A percentile compares a stretch with the other conserved stretches of the same genome.
phyloP scores from a whole-genome alignment of 2,888 invertebrate species.

The Baccha elongata region DNA sequence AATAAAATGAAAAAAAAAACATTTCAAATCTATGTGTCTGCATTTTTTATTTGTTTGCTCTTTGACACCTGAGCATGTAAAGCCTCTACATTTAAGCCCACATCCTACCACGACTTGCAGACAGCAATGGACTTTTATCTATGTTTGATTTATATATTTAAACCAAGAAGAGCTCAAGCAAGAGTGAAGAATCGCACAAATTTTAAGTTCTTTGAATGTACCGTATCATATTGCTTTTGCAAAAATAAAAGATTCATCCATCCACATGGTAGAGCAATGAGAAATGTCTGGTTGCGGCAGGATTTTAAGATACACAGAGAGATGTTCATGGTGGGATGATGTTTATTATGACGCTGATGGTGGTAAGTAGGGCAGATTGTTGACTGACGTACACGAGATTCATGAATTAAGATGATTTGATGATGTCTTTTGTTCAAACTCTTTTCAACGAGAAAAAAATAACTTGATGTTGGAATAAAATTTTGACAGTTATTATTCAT shows the following conservation, averaged over 20 bases:
- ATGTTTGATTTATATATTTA: constrained; percentile 63
- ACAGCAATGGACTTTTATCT: constrained; percentile 24
- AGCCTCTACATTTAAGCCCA: constrained; percentile 32
- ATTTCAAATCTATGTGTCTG: constrained; percentile 21
- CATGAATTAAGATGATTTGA: constrained; percentile 19
- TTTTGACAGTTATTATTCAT: constrained; percentile 30
- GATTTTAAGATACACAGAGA: constrained; percentile 14
- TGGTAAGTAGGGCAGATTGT: constrained; percentile 68
- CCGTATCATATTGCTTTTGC: constrained; percentile 45
- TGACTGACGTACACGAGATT: constrained; percentile 51
- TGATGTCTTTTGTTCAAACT: constrained; percentile 16
- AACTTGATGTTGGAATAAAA: constrained; percentile 2
- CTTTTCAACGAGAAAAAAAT: constrained; percentile 5
- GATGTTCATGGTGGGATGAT: constrained; percentile 46
- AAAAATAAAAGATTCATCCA: constrained; percentile 24
- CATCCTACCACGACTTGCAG: constrained; percentile 15
- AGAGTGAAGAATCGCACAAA: constrained; percentile 27
- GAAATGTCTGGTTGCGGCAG: constrained; percentile 16
- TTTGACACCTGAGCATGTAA: constrained; percentile 65
- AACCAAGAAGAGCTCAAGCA: constrained; percentile 33
- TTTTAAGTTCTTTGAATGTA: constrained; percentile 49
- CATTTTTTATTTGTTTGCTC: constrained; percentile 53
- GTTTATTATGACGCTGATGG: constrained; percentile 50
- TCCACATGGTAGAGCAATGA: too few relatives aligned
- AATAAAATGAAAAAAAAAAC: neutral